phyloP scores from a whole-genome alignment of 35 echinoderm and acorn worm species.

The Hemicentrotus pulcherrimus region DNA sequence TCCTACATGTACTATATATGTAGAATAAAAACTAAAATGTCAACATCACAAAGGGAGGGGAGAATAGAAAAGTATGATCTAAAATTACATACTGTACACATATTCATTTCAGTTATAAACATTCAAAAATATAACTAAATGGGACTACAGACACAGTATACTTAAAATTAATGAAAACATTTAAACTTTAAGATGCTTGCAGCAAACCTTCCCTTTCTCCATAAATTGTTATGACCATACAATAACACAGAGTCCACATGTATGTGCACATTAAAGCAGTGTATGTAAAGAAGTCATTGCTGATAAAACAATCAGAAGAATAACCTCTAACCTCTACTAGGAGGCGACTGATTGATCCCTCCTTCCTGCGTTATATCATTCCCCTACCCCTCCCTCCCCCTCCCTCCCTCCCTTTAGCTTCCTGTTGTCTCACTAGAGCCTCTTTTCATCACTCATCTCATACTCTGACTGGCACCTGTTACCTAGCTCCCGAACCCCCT shows the following conservation, averaged over 20 bases:
- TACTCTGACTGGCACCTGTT: background rate
- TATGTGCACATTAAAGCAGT: background rate
- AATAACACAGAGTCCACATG: background rate
- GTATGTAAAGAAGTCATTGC: background rate
- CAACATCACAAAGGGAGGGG: background rate
- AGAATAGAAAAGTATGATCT: background rate
- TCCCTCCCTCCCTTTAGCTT: background rate
- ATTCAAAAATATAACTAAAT: too few relatives aligned
- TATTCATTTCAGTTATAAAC: too few relatives aligned
- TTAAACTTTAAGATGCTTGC: background rate
- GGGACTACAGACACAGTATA: too few relatives aligned
- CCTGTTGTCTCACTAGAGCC: constrained; percentile 26
- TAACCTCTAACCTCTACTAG: background rate
- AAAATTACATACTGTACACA: too few relatives aligned
- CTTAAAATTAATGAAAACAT: background rate
- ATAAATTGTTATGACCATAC: background rate
- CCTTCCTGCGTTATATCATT: background rate
- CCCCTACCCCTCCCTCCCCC: background rate
- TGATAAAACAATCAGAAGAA: background rate
- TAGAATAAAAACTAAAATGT: background rate
- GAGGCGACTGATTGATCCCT: background rate
- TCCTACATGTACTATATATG: background rate
- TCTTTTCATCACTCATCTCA: constrained; percentile 12
- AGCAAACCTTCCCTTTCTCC: background rate
- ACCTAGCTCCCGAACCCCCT: background rate